Evolutionary conservation across 2,113 vertebrate species (phyloP).

Genomic region (Phrynocephalus versicolor): DNA sequence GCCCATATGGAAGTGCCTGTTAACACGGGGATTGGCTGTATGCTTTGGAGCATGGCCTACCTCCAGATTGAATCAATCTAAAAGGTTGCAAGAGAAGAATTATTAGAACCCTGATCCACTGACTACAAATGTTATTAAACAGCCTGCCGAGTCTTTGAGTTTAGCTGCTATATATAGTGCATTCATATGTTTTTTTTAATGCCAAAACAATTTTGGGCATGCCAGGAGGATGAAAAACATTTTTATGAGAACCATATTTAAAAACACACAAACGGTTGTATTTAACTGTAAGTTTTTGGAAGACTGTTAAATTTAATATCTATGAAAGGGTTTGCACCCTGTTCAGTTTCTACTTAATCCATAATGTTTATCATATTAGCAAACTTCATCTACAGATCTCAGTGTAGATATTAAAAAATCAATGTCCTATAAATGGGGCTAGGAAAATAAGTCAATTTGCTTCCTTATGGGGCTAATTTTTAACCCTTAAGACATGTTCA

Average conservation of each 20-base stretch:
- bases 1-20: not conserved
- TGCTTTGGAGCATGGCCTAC: not conserved
- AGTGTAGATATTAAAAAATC: not conserved
- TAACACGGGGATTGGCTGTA: not conserved
- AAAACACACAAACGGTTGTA: slow-evolving; percentile 17
- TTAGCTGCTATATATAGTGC: slow-evolving; percentile 19
- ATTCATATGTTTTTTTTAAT: slow-evolving; percentile 17
- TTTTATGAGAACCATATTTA: slow-evolving; percentile 28
- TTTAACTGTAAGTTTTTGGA: slow-evolving; percentile 1
- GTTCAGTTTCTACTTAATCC: not conserved
- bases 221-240: slow-evolving; percentile 26
- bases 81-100: slow-evolving; percentile 16
- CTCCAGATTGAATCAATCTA: slow-evolving; percentile 1
- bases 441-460: not conserved
- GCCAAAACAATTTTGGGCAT: slow-evolving; percentile 27
- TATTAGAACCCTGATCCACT: slow-evolving; percentile 33
- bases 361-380: not conserved
- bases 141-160: not conserved
- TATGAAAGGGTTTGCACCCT: not conserved
- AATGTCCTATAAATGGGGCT: not conserved
- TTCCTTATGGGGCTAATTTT: not conserved
- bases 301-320: slow-evolving; percentile 2
- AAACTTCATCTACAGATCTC: not conserved
- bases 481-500: not conserved
- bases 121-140: slow-evolving; percentile 25